Percentiles rank a stretch among this genome's conserved stretches.
These are phyloP conservation scores for Goniozus legneri DNA, from an alignment of 1,140 invertebrate species.

Conservation along the genomic window DNA sequence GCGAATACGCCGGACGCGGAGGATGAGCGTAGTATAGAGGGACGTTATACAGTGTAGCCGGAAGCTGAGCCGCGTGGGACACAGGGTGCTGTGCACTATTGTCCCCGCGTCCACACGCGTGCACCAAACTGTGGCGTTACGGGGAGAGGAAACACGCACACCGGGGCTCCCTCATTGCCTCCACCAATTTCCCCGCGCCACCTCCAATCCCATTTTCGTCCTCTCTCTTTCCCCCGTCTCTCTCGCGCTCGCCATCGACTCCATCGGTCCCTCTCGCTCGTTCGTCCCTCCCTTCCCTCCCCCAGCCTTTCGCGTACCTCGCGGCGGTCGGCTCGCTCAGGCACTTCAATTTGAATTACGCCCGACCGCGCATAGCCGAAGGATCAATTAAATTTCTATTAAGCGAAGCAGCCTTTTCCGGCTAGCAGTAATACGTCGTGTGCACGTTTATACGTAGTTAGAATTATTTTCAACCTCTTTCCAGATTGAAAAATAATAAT, in stretches of 20 bases:
- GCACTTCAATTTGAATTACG: constrained; percentile 48
- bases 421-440: no score
- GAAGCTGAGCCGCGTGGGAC: constrained; percentile 42
- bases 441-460: no score
- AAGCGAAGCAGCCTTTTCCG: constrained; percentile 39
- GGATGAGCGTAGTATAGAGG: no score
- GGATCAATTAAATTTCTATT: constrained; percentile 54
- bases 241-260: constrained; percentile 1
- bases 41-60: no score
- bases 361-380: constrained; percentile 44
- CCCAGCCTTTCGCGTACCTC: neutral
- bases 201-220: constrained; percentile 1
- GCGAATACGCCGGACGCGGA: constrained; percentile 1
- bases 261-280: neutral
- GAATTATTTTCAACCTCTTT: no score
- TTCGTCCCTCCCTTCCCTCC: constrained; percentile 4
- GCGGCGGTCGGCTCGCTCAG: constrained; percentile 18
- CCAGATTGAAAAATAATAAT: no score
- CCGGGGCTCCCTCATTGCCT: neutral
- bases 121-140: constrained; percentile 19
- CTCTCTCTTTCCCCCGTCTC: constrained; percentile 6
- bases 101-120: constrained; percentile 22
- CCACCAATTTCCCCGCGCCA: neutral
- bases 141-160: neutral
- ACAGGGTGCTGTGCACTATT: constrained; percentile 38